Conservation (phyloP, 2,113 vertebrate species). For the Hypomesus transpacificus region DNA sequence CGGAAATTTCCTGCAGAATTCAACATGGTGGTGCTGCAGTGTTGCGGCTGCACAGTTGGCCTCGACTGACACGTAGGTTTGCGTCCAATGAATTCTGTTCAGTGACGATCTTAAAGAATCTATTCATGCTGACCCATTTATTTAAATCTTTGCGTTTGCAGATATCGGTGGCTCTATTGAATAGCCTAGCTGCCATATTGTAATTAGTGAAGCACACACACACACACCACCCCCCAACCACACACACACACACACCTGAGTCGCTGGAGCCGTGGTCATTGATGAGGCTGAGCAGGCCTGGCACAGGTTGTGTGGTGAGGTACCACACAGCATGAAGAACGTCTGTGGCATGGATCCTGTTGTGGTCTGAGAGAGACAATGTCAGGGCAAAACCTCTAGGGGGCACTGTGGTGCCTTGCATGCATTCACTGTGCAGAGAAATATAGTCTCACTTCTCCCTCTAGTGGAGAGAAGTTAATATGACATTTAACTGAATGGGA, state of each 20-base stretch:
- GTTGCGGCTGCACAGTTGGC: neutral
- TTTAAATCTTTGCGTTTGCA: too few relatives aligned
- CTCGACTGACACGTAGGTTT: too few relatives aligned
- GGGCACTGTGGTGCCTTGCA: constrained; percentile 38
- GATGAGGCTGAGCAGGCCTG: constrained; percentile 85
- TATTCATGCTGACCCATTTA: too few relatives aligned
- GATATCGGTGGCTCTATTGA: too few relatives aligned
- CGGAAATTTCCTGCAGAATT: constrained; percentile 58
- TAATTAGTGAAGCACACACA: neutral
- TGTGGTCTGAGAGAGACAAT: constrained; percentile 84
- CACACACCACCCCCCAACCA: neutral
- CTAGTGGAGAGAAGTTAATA: neutral
- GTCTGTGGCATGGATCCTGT: constrained; percentile 94
- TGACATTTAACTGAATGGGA: neutral
- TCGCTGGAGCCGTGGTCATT: constrained; percentile 85
- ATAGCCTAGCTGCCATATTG: too few relatives aligned
- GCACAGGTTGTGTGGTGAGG: constrained; percentile 91
- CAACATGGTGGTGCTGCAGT: constrained; percentile 37
- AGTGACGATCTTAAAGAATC: too few relatives aligned
- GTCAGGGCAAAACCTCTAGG: constrained; percentile 42
- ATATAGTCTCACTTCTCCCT: too few relatives aligned
- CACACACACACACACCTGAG: constrained; percentile 74
- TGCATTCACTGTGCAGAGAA: neutral
- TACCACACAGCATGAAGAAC: constrained; percentile 99
- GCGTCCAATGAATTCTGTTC: too few relatives aligned